These are phyloP conservation scores for Clivina fossor DNA, from an alignment of 2,888 invertebrate genomes.

Conservation along the genomic window DNA sequence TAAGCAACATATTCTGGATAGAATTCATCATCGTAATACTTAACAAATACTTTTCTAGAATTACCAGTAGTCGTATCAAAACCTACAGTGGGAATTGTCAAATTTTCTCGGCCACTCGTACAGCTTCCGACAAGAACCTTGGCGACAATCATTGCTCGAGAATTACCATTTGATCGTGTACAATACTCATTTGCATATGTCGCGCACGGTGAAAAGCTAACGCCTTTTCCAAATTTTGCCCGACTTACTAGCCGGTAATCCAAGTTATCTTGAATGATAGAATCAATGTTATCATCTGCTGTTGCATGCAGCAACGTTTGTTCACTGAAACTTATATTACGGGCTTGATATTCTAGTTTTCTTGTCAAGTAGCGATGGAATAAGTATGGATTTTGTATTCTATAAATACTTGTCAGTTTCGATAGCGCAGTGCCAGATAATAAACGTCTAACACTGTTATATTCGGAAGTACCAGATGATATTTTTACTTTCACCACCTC, in stretches of 20 bases:
- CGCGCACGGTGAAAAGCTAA: constrained; percentile 46
- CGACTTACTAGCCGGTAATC: constrained; percentile 44
- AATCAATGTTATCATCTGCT: constrained; percentile 39
- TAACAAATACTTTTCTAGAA: constrained; percentile 45
- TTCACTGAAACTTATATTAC: constrained; percentile 33
- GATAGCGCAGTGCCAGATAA: background rate
- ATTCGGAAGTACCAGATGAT: background rate
- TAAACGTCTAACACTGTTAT: background rate
- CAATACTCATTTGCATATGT: constrained; percentile 44
- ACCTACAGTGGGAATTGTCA: constrained; percentile 40
- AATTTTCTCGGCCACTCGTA: constrained; percentile 26
- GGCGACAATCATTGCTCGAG: constrained; percentile 45
- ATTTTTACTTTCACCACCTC: constrained; percentile 20
- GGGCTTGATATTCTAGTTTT: constrained; percentile 42
- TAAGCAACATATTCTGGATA: constrained; percentile 48
- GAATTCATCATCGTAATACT: constrained; percentile 50
- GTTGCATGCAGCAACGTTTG: constrained; percentile 45
- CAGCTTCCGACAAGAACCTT: constrained; percentile 45
- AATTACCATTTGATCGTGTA: constrained; percentile 38
- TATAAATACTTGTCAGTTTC: constrained; percentile 36
- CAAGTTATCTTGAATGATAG: constrained; percentile 45
- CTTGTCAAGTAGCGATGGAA: constrained; percentile 43
- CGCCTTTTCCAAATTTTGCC: constrained; percentile 45
- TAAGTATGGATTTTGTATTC: constrained; percentile 44
- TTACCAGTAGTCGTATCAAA: constrained; percentile 47